Base-by-base conservation (phyloP, 2,888 invertebrate species). In the Phragmatobia fuliginosa region DNA sequence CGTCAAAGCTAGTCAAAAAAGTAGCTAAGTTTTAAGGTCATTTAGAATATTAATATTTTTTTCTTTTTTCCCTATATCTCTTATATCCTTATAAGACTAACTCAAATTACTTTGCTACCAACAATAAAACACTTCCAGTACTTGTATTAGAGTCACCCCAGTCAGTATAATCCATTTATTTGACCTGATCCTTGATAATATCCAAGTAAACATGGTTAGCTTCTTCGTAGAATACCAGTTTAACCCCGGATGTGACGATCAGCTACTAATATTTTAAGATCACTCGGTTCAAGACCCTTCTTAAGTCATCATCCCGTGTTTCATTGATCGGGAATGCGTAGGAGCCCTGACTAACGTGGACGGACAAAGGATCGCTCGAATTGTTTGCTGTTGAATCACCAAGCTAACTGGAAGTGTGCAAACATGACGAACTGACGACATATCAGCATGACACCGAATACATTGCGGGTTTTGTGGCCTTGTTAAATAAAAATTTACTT, bases 301-400 rank as follows among this genome's bases (percentile, higher is more conserved):
- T 69, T 77, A 78, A 78, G 75, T 77, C 76, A 76, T 80, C 81
- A 76, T 78, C 75, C 79, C 76, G 74, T 84, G 85, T 74, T 75
- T 89, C 88, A 88, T 81, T 80, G 77, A 79, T 73, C 73, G 80
- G 83, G 90, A 88, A 90, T 89, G 88, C 81, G 79, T 77, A 67
- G 78, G 84, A 85, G 74, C 78, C 83, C 87, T 85, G 87, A 88
- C 85, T 87, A 88, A 88, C 73, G 70, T 78, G 68, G 71, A 71
- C 62, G 72, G 73, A 77, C 79, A 84, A 84, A 80, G 81, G 79
- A 82, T 72, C 79, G 81, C 76, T 77, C 79, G 75, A 80, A 85
- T 84, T 77, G 73, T 78, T 77, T 67, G 62, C 67, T 73, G 82
- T 77, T 86, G 86, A 80, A 81, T 78, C 77, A 82, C 78, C 70